A percentile compares a stretch with the other conserved stretches of the same genome.
phyloP scores from a whole-genome alignment of 2,113 vertebrate genomes.

The Smithornis capensis region DNA sequence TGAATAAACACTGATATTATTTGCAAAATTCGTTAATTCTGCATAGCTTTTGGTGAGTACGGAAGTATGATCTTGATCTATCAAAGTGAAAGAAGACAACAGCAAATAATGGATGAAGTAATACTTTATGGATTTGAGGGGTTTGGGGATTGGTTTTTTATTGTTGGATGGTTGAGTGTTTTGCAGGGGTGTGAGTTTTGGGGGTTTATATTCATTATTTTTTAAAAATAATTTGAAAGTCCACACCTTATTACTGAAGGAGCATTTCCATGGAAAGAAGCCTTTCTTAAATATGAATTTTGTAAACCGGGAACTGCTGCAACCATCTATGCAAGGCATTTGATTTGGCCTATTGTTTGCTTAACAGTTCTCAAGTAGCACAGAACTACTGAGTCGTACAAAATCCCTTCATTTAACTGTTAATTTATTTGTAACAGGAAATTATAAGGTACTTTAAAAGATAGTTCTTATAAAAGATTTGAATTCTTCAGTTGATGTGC shows the following conservation, averaged over 20 bases:
- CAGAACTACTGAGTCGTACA: not conserved
- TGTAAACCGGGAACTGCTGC: not conserved
- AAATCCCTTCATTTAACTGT: not conserved
- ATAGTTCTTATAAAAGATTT: not conserved
- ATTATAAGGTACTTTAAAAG: not conserved
- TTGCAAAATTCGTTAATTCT: not conserved
- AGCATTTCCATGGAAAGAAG: not conserved
- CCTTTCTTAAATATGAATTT: not conserved
- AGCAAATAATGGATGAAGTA: not conserved
- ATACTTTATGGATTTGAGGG: not conserved
- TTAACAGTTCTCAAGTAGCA: not conserved
- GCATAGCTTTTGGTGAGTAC: not conserved
- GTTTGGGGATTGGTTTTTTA: not conserved
- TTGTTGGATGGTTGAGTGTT: not conserved
- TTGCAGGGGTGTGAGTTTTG: rapidly evolving
- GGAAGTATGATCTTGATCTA: not conserved
- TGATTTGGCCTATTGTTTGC: not conserved
- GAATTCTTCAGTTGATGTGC: not conserved
- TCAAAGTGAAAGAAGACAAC: not conserved
- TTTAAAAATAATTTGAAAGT: not conserved
- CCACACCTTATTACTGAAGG: not conserved
- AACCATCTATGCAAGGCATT: not conserved
- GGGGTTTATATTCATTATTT: not conserved
- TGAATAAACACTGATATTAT: not conserved
- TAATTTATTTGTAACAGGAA: not conserved